Evolutionary conservation across 2,113 vertebrate species (phyloP).

Genomic region (Elaphurus davidianus): DNA sequence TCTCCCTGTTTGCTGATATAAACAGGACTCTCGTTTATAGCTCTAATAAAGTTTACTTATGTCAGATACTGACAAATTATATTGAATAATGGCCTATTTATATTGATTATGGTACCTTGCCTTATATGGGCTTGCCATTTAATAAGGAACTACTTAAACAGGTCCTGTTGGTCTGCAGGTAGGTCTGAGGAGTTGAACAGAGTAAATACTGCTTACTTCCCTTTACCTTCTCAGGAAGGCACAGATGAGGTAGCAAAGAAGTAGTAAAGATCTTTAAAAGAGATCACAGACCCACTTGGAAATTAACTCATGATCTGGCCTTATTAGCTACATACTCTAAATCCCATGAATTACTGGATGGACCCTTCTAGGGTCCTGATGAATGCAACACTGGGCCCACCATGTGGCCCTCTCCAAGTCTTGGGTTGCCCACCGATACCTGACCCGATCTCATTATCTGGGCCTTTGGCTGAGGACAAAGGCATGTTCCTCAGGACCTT

Average conservation of each 20-base stretch:
- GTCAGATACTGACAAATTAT: neutral
- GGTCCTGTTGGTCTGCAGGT: neutral
- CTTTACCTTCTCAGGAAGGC: neutral
- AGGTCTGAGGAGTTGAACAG: neutral
- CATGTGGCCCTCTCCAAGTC: neutral
- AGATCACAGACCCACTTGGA: neutral
- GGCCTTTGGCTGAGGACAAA: neutral
- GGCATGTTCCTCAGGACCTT: neutral
- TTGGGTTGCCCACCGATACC: neutral
- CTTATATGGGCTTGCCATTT: neutral
- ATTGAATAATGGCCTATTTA: neutral
- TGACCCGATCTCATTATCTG: neutral
- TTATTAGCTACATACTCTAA: neutral
- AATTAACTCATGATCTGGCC: neutral
- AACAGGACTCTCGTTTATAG: neutral
- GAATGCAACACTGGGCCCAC: neutral
- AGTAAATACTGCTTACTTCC: neutral
- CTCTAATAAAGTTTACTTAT: neutral
- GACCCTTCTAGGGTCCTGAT: neutral
- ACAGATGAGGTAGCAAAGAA: neutral
- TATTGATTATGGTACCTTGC: neutral
- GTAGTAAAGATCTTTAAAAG: neutral
- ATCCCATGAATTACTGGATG: neutral
- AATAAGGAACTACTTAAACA: neutral
- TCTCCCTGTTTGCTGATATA: neutral